A percentile compares a stretch with the other conserved stretches of the same genome.
These are phyloP conservation scores for Parapsyche elsis DNA, from an alignment of 1,140 invertebrate genomes.

Conservation along the genomic window DNA sequence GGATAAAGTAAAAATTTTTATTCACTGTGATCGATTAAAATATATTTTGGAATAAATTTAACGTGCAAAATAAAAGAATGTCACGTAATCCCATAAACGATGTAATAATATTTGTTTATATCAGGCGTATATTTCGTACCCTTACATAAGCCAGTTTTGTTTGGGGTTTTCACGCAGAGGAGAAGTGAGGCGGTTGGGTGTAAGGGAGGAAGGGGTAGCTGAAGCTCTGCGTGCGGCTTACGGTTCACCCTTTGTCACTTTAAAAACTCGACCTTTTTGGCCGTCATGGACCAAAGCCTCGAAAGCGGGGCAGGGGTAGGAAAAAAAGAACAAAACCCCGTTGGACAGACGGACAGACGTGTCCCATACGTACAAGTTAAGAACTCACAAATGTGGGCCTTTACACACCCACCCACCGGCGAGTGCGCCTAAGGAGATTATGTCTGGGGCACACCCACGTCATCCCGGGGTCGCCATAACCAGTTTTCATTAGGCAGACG, in stretches of 20 bases:
- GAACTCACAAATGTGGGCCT: slow-evolving; percentile 26
- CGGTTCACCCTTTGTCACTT: slow-evolving; percentile 25
- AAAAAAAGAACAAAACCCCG: slow-evolving; percentile 20
- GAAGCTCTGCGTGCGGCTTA: background rate
- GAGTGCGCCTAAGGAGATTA: slow-evolving; percentile 30
- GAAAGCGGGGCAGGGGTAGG: background rate
- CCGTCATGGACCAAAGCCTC: background rate
- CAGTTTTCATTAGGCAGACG: slow-evolving; percentile 31
- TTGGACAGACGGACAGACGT: slow-evolving; percentile 24
- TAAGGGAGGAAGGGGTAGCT: too few species aligned
- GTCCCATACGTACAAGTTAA: slow-evolving; percentile 23
- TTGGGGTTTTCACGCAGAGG: background rate
- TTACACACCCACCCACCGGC: background rate
- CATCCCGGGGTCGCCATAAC: background rate
- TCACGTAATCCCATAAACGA: background rate
- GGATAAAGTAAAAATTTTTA: too few species aligned
- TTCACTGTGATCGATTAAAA: too few species aligned
- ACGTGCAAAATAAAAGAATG: background rate
- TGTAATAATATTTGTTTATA: too few species aligned
- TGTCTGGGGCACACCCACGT: background rate
- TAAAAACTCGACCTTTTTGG: slow-evolving; percentile 15
- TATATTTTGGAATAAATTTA: too few species aligned
- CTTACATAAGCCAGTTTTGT: slow-evolving; percentile 25
- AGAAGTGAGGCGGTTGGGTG: too few species aligned
- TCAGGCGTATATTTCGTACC: slow-evolving; percentile 6